Percentiles rank a stretch among this genome's conserved stretches.
phyloP scores from a whole-genome alignment of 2,888 invertebrate species.

The Rotaria magnacalcarata region DNA sequence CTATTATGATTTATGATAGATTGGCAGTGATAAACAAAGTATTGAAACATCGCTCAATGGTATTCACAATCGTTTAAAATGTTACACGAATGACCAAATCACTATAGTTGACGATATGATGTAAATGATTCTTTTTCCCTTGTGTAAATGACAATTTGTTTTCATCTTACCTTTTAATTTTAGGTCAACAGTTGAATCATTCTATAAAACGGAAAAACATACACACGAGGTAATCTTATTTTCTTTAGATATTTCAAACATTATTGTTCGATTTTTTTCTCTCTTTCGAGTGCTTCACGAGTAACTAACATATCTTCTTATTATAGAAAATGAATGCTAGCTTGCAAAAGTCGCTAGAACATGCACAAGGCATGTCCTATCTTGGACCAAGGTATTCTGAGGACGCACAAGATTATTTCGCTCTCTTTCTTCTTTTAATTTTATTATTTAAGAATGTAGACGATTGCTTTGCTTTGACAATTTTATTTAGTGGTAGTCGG shows the following conservation, averaged over 20 bases:
- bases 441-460: background rate
- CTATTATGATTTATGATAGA: background rate
- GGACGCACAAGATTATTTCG: background rate
- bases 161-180: background rate
- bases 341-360: constrained; percentile 14
- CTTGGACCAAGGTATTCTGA: background rate
- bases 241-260: no score
- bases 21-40: constrained; percentile 1
- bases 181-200: background rate
- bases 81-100: background rate
- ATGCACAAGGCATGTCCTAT: constrained; percentile 9
- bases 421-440: background rate
- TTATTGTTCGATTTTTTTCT: no score
- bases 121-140: background rate
- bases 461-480: background rate
- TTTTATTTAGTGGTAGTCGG: background rate
- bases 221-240: background rate
- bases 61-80: background rate
- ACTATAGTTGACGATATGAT: background rate
- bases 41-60: background rate
- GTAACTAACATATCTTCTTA: background rate
- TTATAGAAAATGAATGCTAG: constrained; percentile 6
- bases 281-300: no score
- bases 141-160: background rate
- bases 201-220: constrained; percentile 6